These are phyloP conservation scores for Anagyrus pseudococci DNA, from an alignment of 2,888 invertebrate species.

Conservation along the genomic window DNA sequence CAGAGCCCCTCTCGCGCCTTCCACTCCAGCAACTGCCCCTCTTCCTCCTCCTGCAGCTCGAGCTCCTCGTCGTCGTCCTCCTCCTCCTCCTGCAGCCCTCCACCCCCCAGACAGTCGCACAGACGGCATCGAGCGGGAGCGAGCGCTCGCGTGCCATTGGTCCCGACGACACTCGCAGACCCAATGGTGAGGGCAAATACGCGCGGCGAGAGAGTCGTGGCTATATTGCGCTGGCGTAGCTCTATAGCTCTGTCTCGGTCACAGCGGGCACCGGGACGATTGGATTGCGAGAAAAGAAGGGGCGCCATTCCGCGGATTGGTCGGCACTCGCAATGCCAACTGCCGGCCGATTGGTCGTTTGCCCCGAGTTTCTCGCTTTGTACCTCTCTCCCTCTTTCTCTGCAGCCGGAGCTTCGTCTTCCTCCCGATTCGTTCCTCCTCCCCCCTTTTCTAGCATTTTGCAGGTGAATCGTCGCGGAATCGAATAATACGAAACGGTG, in stretches of 20 bases:
- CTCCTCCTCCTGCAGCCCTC: constrained; percentile 40
- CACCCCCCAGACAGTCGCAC: constrained; percentile 38
- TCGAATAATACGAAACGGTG: background rate
- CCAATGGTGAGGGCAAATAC: constrained; percentile 57
- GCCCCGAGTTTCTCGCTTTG: constrained; percentile 32
- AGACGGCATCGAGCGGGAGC: too few relatives aligned
- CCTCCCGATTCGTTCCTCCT: background rate
- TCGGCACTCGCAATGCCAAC: constrained; percentile 28
- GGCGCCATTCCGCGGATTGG: constrained; percentile 24
- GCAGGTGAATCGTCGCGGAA: background rate
- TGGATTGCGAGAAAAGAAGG: constrained; percentile 32
- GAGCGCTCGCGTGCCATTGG: constrained; percentile 62
- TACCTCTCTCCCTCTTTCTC: too few relatives aligned
- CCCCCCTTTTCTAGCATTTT: constrained; percentile 9
- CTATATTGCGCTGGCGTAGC: constrained; percentile 45
- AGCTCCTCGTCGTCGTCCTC: constrained; percentile 37
- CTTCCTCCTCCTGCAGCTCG: constrained; percentile 39
- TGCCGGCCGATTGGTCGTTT: constrained; percentile 44
- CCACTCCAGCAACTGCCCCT: constrained; percentile 14
- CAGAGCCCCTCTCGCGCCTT: constrained; percentile 35
- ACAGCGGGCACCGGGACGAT: constrained; percentile 9
- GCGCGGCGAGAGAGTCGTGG: constrained; percentile 34
- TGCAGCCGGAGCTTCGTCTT: background rate
- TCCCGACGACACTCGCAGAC: constrained; percentile 58
- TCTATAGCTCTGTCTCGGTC: constrained; percentile 40